Evolutionary conservation across 2,797 vertebrate species (phyloP).

Genomic region (Oryzias dopingdopingensis): DNA sequence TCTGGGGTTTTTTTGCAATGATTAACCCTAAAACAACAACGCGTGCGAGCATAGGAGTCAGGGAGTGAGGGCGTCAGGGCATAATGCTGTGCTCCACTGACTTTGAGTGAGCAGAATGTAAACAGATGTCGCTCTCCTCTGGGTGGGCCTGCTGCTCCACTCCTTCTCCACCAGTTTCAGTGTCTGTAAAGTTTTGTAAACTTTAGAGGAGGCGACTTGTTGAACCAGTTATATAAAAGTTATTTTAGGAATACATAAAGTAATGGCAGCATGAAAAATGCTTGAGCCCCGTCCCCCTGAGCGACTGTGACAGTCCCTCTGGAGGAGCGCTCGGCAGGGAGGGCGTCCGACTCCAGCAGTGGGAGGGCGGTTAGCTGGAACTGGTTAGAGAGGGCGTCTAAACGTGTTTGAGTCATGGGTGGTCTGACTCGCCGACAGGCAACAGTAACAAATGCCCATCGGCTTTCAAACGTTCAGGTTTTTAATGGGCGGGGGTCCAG

Average conservation of each 20-base stretch:
- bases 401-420: constrained; percentile 61
- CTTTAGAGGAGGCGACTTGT: neutral
- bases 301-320: constrained; percentile 35
- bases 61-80: constrained; percentile 35
- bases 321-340: constrained; percentile 32
- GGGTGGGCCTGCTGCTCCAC: constrained; percentile 32
- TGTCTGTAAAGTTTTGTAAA: neutral
- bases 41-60: constrained; percentile 12
- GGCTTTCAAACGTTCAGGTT: too few relatives aligned
- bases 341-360: constrained; percentile 43
- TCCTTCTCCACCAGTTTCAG: neutral
- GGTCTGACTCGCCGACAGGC: constrained; percentile 59
- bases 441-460: constrained; percentile 2
- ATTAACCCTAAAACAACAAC: constrained; percentile 1
- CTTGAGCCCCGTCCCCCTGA: constrained; percentile 1
- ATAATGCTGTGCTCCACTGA: constrained; percentile 32
- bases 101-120: constrained; percentile 52
- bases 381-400: constrained; percentile 18
- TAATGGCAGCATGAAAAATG: neutral
- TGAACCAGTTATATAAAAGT: neutral
- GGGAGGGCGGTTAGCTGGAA: constrained; percentile 17
- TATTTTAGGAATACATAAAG: too few relatives aligned
- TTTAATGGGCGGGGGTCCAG: too few relatives aligned
- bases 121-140: constrained; percentile 38
- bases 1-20: neutral